Base-by-base conservation (phyloP, 2,888 invertebrate genomes). In the Hypercompe scribonia region DNA sequence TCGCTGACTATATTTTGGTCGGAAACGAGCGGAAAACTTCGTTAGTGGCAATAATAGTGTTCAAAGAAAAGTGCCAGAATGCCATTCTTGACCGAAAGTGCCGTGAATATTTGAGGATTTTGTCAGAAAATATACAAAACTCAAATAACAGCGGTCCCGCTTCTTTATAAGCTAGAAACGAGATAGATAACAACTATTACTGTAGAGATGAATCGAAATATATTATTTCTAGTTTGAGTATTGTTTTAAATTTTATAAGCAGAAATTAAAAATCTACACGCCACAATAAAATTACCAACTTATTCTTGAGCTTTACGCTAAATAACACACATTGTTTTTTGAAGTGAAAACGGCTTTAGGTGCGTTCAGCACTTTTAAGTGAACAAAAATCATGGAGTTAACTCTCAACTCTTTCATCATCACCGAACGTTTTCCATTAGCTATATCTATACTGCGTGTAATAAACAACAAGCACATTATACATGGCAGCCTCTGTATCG, bases 51-150 rank as follows among this genome's bases (percentile, higher is more conserved):
- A 86, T 87, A 90, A 90, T 91, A 90, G 90, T 91, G 90, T 91
- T 87, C 85, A 90, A 90, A 89, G 90, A 91, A 92, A 91, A 91
- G 93, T 93, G 92, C 90, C 91, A 89, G 88, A 89, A 92, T 90
- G 88, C 91, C 92, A 92, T 93, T 91, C 91, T 88, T 90, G 89
- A 88, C 91, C 91, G 86, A 89, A 91, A 92, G 88, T 90, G 88
- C 92, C 90, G 81, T 86, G 90, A 89, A 93, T 93, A 90, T 91
- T 90, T 91, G 86, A 88, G 87, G 87, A 87, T 89, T 88, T 88
- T 76, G 76, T 11, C 34, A 81, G 84, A 31, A 82, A 85, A 89
- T 83, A 90, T 72, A 93, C 87, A 85, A 77, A 18, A 0, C 2
- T 0, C 5, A 42, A 81, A 63, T 76, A 46, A 61, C 11, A 31